Conservation (phyloP, 2,888 invertebrate genomes). For the Aspidapion aeneum region DNA sequence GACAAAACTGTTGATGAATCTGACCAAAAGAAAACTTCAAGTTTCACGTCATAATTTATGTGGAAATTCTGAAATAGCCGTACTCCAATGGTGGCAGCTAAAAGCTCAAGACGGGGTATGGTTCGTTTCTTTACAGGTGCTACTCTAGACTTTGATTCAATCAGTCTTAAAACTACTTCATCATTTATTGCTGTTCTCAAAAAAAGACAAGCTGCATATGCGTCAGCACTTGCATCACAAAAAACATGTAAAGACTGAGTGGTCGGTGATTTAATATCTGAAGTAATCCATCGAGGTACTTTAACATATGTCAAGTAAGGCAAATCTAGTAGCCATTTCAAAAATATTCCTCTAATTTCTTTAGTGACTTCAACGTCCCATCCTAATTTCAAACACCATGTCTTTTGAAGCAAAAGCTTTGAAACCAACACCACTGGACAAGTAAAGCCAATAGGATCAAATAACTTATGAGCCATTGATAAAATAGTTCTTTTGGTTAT, state of each 20-base stretch:
- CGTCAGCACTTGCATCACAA: background rate
- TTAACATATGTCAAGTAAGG: background rate
- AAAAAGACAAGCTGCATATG: background rate
- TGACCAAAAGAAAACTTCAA: no score
- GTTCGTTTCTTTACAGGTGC: slow-evolving; percentile 28
- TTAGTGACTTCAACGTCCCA: slow-evolving; percentile 18
- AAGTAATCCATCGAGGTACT: background rate
- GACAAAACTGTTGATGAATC: slow-evolving; percentile 8
- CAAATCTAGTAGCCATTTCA: background rate
- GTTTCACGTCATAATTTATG: no score
- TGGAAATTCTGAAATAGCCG: background rate
- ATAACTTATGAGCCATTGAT: slow-evolving; percentile 24
- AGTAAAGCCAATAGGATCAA: slow-evolving; percentile 30
- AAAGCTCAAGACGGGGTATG: slow-evolving; percentile 35
- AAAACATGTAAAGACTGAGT: background rate
- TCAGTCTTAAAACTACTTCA: background rate
- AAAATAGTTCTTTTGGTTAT: slow-evolving; percentile 17
- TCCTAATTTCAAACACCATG: slow-evolving; percentile 6
- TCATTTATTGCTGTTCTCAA: background rate
- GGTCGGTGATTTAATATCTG: background rate
- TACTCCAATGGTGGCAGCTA: slow-evolving; percentile 33
- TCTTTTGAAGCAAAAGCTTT: slow-evolving; percentile 29
- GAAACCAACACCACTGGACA: slow-evolving; percentile 23
- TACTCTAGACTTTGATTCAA: slow-evolving; percentile 24
- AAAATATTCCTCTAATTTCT: slow-evolving; percentile 11